Percentiles rank a stretch among this genome's conserved stretches.
phyloP scores from a whole-genome alignment of 2,888 invertebrate species.

The Perizoma affinitatum region DNA sequence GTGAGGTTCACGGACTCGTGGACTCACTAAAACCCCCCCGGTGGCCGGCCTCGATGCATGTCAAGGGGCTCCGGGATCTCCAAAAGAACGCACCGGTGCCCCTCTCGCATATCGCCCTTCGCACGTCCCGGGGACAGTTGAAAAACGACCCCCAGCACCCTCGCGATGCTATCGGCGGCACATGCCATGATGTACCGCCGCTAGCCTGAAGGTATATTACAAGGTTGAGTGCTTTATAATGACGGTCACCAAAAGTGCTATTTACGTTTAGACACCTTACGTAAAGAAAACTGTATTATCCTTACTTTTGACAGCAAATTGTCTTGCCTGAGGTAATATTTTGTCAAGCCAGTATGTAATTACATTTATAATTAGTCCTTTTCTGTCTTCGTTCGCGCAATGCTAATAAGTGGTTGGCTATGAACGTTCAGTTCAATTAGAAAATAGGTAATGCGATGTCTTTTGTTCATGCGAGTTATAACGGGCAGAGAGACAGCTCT shows the following conservation, averaged over 20 bases:
- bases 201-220: too few species aligned
- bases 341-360: conserved; percentile 18
- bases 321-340: conserved; percentile 13
- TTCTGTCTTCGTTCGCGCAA: conserved; percentile 10
- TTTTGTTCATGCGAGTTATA: not conserved
- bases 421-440: conserved; percentile 8
- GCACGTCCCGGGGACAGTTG: too few species aligned
- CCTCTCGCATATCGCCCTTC: too few species aligned
- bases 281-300: conserved; percentile 1
- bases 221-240: too few species aligned
- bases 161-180: too few species aligned
- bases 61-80: too few species aligned
- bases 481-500: conserved; percentile 5
- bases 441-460: conserved; percentile 1
- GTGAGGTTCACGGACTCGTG: too few species aligned
- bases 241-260: not conserved
- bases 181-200: too few species aligned
- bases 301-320: not conserved
- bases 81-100: too few species aligned
- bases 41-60: too few species aligned
- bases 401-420: conserved; percentile 7
- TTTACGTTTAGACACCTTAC: not conserved
- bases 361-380: conserved; percentile 9
- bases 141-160: too few species aligned
- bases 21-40: too few species aligned